Conservation (phyloP, 2,113 vertebrate species). For the Poeciliopsis retropinna region DNA sequence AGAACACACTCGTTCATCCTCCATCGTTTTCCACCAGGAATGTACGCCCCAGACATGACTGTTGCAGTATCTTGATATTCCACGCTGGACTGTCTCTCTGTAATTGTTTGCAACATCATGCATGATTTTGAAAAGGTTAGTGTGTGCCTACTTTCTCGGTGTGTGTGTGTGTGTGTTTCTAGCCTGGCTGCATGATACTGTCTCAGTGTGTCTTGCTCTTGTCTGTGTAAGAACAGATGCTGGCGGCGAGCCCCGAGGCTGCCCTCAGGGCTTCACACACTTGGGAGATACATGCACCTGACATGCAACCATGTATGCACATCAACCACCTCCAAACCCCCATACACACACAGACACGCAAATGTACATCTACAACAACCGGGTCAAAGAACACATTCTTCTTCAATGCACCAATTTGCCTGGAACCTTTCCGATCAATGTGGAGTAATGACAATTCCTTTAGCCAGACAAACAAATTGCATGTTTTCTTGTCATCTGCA, state of each 20-base stretch:
- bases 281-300: slow-evolving; percentile 71
- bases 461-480: slow-evolving; percentile 4
- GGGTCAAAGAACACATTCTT: slow-evolving; percentile 33
- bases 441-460: slow-evolving; percentile 40
- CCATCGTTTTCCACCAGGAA: background rate
- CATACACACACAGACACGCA: slow-evolving; percentile 2
- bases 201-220: slow-evolving; percentile 71
- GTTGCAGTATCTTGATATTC: slow-evolving; percentile 40
- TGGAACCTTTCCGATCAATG: slow-evolving; percentile 62
- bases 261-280: slow-evolving; percentile 72
- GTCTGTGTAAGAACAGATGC: slow-evolving; percentile 79
- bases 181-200: slow-evolving; percentile 68
- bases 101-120: slow-evolving; percentile 60
- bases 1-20: no score
- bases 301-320: slow-evolving; percentile 45
- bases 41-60: slow-evolving; percentile 28
- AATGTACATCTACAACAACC: slow-evolving; percentile 13
- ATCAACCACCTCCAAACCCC: slow-evolving; percentile 5
- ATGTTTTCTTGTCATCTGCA: background rate
- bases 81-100: slow-evolving; percentile 49
- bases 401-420: slow-evolving; percentile 62
- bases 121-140: slow-evolving; percentile 64
- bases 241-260: slow-evolving; percentile 74
- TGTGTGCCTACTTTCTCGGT: slow-evolving; percentile 15
- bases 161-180: slow-evolving; percentile 52